phyloP scores from a whole-genome alignment of 2,113 vertebrate genomes.

The Lagenorhynchus albirostris region DNA sequence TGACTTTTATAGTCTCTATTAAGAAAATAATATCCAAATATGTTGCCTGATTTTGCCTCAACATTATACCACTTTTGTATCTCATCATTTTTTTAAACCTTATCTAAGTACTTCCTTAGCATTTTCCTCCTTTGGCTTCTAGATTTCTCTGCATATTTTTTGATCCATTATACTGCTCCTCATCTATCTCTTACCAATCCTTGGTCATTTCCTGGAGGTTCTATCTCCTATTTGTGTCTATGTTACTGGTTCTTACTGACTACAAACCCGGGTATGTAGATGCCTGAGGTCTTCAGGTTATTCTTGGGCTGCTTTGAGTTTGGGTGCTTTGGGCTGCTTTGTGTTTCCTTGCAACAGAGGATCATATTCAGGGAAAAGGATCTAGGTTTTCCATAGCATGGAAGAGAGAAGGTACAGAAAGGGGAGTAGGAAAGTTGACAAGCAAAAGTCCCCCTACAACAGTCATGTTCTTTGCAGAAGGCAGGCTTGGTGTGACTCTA shows the following conservation, averaged over 20 bases:
- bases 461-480: neutral
- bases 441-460: neutral
- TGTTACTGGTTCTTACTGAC: neutral
- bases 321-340: too few relatives aligned
- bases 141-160: neutral
- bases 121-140: neutral
- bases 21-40: neutral
- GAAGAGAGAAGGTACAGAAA: neutral
- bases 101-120: neutral
- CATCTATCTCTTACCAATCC: neutral
- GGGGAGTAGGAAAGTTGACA: neutral
- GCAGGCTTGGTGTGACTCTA: neutral
- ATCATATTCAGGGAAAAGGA: neutral
- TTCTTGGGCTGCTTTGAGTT: neutral
- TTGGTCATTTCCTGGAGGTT: neutral
- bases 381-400: neutral
- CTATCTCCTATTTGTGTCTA: neutral
- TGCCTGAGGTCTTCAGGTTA: neutral
- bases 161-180: neutral
- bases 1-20: neutral
- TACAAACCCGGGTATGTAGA: neutral
- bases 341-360: neutral
- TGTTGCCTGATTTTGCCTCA: neutral
- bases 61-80: neutral
- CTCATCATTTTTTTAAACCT: neutral